These are phyloP conservation scores for Drosophila baimaii DNA, from an alignment of 1,140 invertebrate genomes.

Conservation along the genomic window DNA sequence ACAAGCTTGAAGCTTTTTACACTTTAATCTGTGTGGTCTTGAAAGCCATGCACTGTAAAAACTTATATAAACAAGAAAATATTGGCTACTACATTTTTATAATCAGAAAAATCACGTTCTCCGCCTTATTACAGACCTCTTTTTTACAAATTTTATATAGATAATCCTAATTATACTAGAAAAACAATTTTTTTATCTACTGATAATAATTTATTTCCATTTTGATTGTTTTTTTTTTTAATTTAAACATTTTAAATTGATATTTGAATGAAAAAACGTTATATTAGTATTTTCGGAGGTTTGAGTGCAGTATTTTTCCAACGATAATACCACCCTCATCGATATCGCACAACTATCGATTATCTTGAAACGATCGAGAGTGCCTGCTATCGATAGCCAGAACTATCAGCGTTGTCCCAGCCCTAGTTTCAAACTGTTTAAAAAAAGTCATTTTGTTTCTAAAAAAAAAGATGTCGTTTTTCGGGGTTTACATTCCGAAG, in stretches of 20 bases:
- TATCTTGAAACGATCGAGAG: neutral
- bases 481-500: slow-evolving; percentile 19
- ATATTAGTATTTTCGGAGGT: too few species aligned
- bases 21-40: neutral
- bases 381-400: neutral
- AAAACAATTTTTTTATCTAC: too few species aligned
- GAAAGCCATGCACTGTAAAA: neutral
- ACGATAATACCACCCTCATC: neutral
- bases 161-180: too few species aligned
- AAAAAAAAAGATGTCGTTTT: slow-evolving; percentile 15
- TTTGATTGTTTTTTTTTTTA: too few species aligned
- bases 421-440: slow-evolving; percentile 13
- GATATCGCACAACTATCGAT: neutral
- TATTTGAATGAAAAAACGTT: too few species aligned
- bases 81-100: neutral
- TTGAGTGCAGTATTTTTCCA: too few species aligned
- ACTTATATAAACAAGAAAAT: neutral
- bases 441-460: slow-evolving; percentile 9
- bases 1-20: neutral
- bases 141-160: too few species aligned
- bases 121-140: too few species aligned
- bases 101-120: neutral
- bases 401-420: slow-evolving; percentile 15
- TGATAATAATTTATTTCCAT: too few species aligned
- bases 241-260: too few species aligned